Base-by-base conservation (phyloP, 1,140 invertebrate species). In the Cotesia glomerata region DNA sequence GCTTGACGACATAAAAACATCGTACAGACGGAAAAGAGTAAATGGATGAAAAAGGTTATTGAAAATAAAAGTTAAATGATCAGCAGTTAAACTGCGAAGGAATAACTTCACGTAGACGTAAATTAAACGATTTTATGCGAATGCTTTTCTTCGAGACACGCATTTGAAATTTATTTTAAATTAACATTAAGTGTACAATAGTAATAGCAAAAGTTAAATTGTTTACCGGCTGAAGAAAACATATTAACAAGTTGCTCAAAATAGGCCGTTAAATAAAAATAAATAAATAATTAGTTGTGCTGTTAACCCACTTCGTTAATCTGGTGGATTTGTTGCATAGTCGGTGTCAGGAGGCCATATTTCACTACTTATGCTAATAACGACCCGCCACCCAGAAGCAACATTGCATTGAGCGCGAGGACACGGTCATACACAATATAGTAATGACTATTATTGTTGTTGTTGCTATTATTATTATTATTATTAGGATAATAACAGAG, bases 311-410 rank as follows among this genome's bases (percentile, higher is more conserved):
- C 78, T 68, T 73, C 75, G 80, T 82, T 84, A 45, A 45, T 45
- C 39, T 45, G 39, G 39, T 45, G 5, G 11, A 45, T 85, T 85
- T 81, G 82, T 82, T 79, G 76, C 75, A 75, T 75, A 72, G 73
- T 49, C 76, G 69, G 73, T 65, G 85, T 85, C 83, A 85, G 82
- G 78, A 83, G 84, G 82, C 83, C 82, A 85, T 86, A 86, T 86
- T 86, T 86, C 82, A 86, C 80, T 81, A 85, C 82, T 86, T 85
- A 84, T 83, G 83, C 81, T 86, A 86, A 86, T 86, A 85, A 84
- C 84, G 80, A 80, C 72, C 76, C 80, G 81, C 80, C 83, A 81
- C 82, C 82, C 81, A 83, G 81, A 81, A 84, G 81, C 39, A 45
- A 45, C 39, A 45, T 58, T 76, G 78, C 76, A 79, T 80, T 79